Percentiles rank a stretch among this genome's conserved stretches.
Evolutionary conservation across 2,888 invertebrate genomes (phyloP).

Genomic region (Pandemis heparana): DNA sequence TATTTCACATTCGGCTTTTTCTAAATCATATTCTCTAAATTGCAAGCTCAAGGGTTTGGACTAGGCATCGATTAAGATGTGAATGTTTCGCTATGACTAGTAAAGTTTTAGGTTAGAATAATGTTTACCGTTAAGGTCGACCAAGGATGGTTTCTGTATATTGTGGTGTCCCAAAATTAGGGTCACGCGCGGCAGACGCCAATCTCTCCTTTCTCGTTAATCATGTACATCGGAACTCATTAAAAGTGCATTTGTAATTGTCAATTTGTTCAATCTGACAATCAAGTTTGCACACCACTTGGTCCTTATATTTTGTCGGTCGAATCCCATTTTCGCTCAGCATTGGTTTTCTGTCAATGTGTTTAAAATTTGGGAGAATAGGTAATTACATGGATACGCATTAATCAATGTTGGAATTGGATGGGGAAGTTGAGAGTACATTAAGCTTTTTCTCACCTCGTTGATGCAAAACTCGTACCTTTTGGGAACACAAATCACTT

Average conservation of each 20-base stretch:
- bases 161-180: slow-evolving; percentile 12
- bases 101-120: too few species aligned
- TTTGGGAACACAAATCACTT: too few species aligned
- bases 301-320: neutral
- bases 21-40: too few species aligned
- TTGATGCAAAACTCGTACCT: neutral
- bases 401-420: slow-evolving; percentile 65
- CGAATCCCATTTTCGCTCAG: slow-evolving; percentile 4
- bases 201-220: slow-evolving; percentile 68
- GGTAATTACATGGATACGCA: slow-evolving; percentile 75
- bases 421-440: slow-evolving; percentile 18
- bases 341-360: neutral
- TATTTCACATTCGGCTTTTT: too few species aligned
- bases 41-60: too few species aligned
- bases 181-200: slow-evolving; percentile 22
- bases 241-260: slow-evolving; percentile 80
- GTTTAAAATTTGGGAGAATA: slow-evolving; percentile 61
- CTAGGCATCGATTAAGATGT: too few species aligned
- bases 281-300: slow-evolving; percentile 5
- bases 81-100: too few species aligned
- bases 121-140: too few species aligned
- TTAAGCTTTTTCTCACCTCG: slow-evolving; percentile 14
- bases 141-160: neutral
- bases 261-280: slow-evolving; percentile 64
- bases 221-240: slow-evolving; percentile 77